Evolutionary conservation across 1,140 invertebrate species (phyloP).

Genomic region (Orius laevigatus): DNA sequence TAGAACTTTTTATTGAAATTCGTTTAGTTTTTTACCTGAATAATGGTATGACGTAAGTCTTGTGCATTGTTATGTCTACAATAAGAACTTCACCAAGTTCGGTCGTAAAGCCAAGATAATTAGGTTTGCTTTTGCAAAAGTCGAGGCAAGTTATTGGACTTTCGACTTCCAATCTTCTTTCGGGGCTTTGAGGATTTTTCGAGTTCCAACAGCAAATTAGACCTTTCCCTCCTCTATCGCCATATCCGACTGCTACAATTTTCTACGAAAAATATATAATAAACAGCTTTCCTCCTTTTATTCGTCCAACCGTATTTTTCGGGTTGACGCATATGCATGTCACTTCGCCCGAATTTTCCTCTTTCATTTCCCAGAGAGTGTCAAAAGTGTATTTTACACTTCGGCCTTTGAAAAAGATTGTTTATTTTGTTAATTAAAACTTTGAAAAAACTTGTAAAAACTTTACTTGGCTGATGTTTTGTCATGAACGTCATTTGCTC

Average conservation of each 20-base stretch:
- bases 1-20: too few relatives aligned
- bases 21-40: not conserved
- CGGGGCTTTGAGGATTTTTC: slow-evolving; percentile 4
- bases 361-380: not conserved
- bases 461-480: too few relatives aligned
- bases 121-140: not conserved
- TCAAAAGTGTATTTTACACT: slow-evolving; percentile 2
- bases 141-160: not conserved
- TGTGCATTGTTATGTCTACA: slow-evolving; percentile 1
- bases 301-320: not conserved
- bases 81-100: not conserved
- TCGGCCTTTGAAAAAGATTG: not conserved
- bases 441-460: too few relatives aligned
- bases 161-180: not conserved
- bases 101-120: not conserved
- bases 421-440: too few relatives aligned
- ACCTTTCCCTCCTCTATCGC: not conserved
- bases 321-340: not conserved
- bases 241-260: not conserved
- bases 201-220: not conserved
- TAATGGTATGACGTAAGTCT: not conserved
- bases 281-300: too few relatives aligned
- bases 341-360: not conserved
- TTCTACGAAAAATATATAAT: not conserved
- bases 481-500: too few relatives aligned